Percentiles rank a stretch among this genome's conserved stretches.
phyloP scores from a whole-genome alignment of 2,113 vertebrate genomes.

The Conger conger region DNA sequence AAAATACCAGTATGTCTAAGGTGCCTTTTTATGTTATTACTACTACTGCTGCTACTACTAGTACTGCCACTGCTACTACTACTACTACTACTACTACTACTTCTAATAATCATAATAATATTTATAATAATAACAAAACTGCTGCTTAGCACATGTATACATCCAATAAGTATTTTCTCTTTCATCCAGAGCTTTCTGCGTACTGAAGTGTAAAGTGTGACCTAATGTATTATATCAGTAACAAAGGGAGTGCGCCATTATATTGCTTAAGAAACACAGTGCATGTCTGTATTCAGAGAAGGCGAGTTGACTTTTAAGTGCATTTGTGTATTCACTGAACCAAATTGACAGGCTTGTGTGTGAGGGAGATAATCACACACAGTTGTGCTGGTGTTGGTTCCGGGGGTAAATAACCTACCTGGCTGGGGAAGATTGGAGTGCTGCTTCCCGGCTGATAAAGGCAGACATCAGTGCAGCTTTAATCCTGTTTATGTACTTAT shows the following conservation, averaged over 20 bases:
- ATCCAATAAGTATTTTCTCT: neutral
- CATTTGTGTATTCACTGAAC: conserved; percentile 40
- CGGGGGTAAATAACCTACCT: conserved; percentile 52
- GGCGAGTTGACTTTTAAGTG: conserved; percentile 36
- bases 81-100: too few species aligned
- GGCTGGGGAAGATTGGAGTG: conserved; percentile 50
- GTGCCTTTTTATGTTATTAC: too few species aligned
- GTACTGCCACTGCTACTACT: too few species aligned
- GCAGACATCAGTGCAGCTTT: conserved; percentile 39
- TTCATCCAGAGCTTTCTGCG: conserved; percentile 14
- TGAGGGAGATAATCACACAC: conserved; percentile 48
- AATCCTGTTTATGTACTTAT: conserved; percentile 39
- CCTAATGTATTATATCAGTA: conserved; percentile 19
- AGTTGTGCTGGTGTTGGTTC: conserved; percentile 39
- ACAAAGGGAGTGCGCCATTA: conserved; percentile 36
- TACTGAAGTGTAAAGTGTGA: conserved; percentile 24
- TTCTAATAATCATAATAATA: too few species aligned
- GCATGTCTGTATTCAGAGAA: conserved; percentile 34
- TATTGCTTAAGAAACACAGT: conserved; percentile 15
- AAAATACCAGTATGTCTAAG: neutral
- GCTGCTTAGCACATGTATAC: neutral
- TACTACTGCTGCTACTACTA: too few species aligned
- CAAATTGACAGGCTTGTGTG: conserved; percentile 42
- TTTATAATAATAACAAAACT: neutral
- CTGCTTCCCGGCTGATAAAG: conserved; percentile 50